Conservation (phyloP, 2,888 invertebrate genomes). For the Oegoconia quadripuncta region DNA sequence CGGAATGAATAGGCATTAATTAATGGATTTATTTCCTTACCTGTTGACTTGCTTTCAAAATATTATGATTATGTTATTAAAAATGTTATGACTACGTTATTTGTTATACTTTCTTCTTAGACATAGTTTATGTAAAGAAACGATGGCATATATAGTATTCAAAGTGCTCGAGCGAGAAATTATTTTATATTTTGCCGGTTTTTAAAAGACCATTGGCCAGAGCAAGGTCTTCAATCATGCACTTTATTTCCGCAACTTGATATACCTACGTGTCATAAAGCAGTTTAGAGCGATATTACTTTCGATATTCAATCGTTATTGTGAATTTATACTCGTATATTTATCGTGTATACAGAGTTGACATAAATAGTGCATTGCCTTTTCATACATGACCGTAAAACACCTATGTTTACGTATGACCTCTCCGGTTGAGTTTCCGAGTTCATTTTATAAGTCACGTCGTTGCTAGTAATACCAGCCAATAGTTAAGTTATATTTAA, state of each 20-base stretch:
- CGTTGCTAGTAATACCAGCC: constrained; percentile 24
- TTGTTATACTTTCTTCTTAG: no score
- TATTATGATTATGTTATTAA: no score
- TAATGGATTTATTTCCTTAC: constrained; percentile 10
- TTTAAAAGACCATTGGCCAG: constrained; percentile 39
- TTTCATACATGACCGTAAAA: constrained; percentile 34
- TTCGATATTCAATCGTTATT: background rate
- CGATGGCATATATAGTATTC: constrained; percentile 6
- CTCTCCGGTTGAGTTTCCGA: constrained; percentile 47
- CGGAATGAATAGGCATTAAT: background rate
- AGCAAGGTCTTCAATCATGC: constrained; percentile 56
- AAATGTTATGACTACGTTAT: no score
- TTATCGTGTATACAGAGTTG: no score
- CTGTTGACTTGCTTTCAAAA: no score
- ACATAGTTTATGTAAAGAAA: no score
- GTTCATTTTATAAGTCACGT: constrained; percentile 47
- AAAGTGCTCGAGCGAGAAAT: no score
- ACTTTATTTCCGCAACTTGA: constrained; percentile 58
- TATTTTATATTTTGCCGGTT: constrained; percentile 20
- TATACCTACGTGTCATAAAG: constrained; percentile 38
- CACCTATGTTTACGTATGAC: constrained; percentile 46
- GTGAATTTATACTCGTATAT: background rate
- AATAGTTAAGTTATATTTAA: constrained; percentile 24
- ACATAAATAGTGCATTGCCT: constrained; percentile 4
- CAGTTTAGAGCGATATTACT: constrained; percentile 19